Percentiles rank a stretch among this genome's conserved stretches.
Conservation (phyloP, 2,888 invertebrate genomes). For the Colostygia pectinataria region DNA sequence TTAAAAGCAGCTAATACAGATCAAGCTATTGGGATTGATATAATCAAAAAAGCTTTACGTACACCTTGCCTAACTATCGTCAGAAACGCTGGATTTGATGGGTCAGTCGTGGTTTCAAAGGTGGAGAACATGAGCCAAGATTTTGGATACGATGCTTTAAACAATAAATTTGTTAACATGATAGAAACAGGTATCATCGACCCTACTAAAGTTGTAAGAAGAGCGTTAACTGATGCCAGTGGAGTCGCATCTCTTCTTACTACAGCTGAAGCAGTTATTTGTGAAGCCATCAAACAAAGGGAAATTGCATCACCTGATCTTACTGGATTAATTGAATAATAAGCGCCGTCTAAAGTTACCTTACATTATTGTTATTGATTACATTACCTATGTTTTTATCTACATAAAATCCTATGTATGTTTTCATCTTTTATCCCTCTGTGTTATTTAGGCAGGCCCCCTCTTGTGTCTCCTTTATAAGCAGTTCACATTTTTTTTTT, state of each 20-base stretch:
- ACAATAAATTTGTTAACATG: slow-evolving; percentile 94
- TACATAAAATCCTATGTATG: too few relatives aligned
- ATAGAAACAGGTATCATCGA: slow-evolving; percentile 96
- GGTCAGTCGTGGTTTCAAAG: slow-evolving; percentile 94
- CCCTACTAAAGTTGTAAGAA: slow-evolving; percentile 90
- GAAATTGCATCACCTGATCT: slow-evolving; percentile 26
- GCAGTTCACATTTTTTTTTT: too few relatives aligned
- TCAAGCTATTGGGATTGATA: slow-evolving; percentile 90
- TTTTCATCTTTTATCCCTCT: too few relatives aligned
- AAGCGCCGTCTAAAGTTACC: neutral
- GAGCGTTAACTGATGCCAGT: slow-evolving; percentile 69
- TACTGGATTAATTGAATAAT: slow-evolving; percentile 28
- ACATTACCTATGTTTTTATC: too few relatives aligned
- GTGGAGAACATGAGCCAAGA: slow-evolving; percentile 88
- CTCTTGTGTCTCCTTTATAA: too few relatives aligned
- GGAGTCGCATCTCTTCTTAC: slow-evolving; percentile 73
- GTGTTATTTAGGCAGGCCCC: too few relatives aligned
- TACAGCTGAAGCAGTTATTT: slow-evolving; percentile 98
- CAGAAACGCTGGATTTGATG: slow-evolving; percentile 95
- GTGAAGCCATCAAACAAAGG: slow-evolving; percentile 82
- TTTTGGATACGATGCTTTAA: slow-evolving; percentile 94
- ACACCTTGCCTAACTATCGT: slow-evolving; percentile 96
- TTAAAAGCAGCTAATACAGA: slow-evolving; percentile 88
- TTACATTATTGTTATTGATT: too few relatives aligned
- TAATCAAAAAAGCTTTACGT: slow-evolving; percentile 91